Conservation (phyloP, 2,113 vertebrate species). For the Onychorhynchus coronatus region DNA sequence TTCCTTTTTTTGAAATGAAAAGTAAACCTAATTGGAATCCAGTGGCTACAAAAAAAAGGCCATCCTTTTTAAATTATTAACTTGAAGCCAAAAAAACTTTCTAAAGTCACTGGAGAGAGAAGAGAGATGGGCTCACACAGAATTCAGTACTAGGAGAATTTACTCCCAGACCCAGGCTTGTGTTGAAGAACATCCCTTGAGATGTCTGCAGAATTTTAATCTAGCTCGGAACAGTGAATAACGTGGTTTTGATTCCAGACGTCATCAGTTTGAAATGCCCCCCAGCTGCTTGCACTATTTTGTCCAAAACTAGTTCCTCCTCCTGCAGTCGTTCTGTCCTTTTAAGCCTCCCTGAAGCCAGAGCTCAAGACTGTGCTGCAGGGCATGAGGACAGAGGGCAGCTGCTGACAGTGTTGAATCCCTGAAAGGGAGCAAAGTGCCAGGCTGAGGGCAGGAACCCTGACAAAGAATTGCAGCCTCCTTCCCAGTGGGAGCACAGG, state of each 20-base stretch:
- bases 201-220: not conserved
- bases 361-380: not conserved
- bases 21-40: not conserved
- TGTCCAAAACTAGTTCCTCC: not conserved
- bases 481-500: not conserved
- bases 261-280: not conserved
- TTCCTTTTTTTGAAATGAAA: not conserved
- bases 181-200: not conserved
- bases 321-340: accelerated
- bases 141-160: not conserved
- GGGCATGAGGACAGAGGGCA: accelerated
- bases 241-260: not conserved
- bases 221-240: not conserved
- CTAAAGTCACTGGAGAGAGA: not conserved
- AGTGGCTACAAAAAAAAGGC: not conserved
- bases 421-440: not conserved
- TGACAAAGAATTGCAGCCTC: not conserved
- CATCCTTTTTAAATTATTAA: not conserved
- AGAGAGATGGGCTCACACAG: not conserved
- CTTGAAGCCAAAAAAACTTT: not conserved
- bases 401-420: not conserved
- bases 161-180: not conserved
- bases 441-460: not conserved
- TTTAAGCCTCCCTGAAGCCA: not conserved
- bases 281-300: not conserved